Conservation (phyloP, 2,113 vertebrate genomes). For the Apteryx owenii region DNA sequence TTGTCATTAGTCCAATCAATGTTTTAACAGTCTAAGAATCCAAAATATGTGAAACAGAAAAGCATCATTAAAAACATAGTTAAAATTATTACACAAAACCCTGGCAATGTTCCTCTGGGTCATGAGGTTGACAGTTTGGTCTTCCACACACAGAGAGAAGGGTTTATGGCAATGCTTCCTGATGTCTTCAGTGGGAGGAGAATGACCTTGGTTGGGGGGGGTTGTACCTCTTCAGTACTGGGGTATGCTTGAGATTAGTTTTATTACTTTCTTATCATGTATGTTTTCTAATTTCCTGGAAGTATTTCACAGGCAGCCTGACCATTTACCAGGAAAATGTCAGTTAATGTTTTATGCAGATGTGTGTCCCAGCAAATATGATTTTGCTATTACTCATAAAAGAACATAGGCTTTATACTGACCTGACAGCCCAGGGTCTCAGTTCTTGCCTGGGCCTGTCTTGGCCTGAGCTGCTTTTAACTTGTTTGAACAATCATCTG, state of each 20-base stretch:
- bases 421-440: background rate
- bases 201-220: background rate
- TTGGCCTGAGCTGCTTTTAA: background rate
- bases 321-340: background rate
- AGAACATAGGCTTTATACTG: background rate
- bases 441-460: background rate
- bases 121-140: background rate
- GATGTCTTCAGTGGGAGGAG: background rate
- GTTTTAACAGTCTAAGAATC: background rate
- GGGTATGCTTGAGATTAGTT: background rate
- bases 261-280: background rate
- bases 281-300: background rate
- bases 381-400: background rate
- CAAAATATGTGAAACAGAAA: background rate
- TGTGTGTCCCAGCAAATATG: background rate
- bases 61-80: background rate
- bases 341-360: background rate
- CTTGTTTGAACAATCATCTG: background rate
- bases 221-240: background rate
- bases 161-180: background rate
- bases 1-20: background rate
- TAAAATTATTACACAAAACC: background rate
- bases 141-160: background rate
- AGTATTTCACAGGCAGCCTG: rapidly evolving
- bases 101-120: background rate